Evolutionary conservation across 2,888 invertebrate genomes (phyloP).

Genomic region (Rhimphoctona megacephalus): DNA sequence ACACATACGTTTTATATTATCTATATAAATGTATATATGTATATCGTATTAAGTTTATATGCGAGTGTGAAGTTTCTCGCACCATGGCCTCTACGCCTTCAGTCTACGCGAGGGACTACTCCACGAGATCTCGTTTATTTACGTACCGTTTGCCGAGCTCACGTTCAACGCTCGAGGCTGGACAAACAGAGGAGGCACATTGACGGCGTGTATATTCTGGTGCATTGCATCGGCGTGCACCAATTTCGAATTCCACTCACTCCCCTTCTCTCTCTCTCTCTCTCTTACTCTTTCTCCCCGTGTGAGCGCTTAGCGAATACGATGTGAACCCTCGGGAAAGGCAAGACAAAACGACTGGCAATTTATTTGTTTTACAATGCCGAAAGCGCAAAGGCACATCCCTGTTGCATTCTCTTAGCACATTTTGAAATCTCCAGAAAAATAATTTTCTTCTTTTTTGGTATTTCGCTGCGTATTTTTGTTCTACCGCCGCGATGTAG

Average conservation of each 20-base stretch:
- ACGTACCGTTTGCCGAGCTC: constrained; percentile 66
- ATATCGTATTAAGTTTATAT: constrained; percentile 18
- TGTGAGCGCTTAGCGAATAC: constrained; percentile 44
- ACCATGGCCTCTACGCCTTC: constrained; percentile 38
- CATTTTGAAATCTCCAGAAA: constrained; percentile 14
- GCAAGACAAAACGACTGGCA: constrained; percentile 45
- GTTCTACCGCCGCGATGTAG: not conserved
- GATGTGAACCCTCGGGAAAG: constrained; percentile 44
- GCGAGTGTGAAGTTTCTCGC: constrained; percentile 62
- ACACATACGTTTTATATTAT: not conserved
- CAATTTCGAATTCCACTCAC: constrained; percentile 64
- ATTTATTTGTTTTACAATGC: constrained; percentile 62
- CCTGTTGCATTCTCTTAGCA: constrained; percentile 34
- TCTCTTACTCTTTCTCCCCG: constrained; percentile 21
- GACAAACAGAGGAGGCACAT: constrained; percentile 65
- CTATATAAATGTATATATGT: constrained; percentile 3
- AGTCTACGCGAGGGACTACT: constrained; percentile 57
- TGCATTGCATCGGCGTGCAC: constrained; percentile 53
- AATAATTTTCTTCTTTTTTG: not conserved
- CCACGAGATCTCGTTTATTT: constrained; percentile 68
- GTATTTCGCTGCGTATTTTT: not conserved
- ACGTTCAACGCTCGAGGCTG: constrained; percentile 65
- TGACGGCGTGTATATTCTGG: constrained; percentile 44
- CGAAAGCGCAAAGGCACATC: constrained; percentile 27
- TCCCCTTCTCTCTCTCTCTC: constrained; percentile 21